Evolutionary conservation across 2,888 invertebrate genomes (phyloP).

Genomic region (Nephrotoma guestfalica): DNA sequence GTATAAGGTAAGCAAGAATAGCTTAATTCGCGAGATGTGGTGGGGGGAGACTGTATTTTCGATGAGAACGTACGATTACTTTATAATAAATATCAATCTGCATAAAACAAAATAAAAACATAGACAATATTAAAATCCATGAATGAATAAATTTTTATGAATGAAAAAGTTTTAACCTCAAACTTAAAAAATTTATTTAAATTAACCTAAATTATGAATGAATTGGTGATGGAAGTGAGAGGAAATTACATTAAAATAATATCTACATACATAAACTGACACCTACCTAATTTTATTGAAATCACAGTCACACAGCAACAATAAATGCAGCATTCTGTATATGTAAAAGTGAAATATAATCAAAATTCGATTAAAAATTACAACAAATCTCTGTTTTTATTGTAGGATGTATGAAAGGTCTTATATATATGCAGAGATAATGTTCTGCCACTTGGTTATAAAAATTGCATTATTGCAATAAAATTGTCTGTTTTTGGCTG

Average conservation of each 20-base stretch:
- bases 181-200: not conserved
- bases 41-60: not conserved
- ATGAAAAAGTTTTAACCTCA: not conserved
- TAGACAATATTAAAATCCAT: not conserved
- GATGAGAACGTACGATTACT: not conserved
- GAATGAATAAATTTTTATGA: not conserved
- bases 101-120: not conserved
- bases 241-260: not conserved
- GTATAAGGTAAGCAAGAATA: not conserved
- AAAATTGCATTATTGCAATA: not conserved
- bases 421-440: not conserved
- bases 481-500: not conserved
- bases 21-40: not conserved
- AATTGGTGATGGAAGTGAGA: not conserved
- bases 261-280: not conserved
- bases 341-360: not conserved
- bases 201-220: not conserved
- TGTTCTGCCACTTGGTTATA: not conserved
- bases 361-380: not conserved
- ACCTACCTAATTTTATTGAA: not conserved
- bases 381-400: not conserved
- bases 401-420: not conserved
- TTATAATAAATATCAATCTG: too few species aligned
- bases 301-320: not conserved
- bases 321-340: not conserved